Evolutionary conservation across 1,140 invertebrate genomes (phyloP).

Genomic region (Temnothorax longispinosus): DNA sequence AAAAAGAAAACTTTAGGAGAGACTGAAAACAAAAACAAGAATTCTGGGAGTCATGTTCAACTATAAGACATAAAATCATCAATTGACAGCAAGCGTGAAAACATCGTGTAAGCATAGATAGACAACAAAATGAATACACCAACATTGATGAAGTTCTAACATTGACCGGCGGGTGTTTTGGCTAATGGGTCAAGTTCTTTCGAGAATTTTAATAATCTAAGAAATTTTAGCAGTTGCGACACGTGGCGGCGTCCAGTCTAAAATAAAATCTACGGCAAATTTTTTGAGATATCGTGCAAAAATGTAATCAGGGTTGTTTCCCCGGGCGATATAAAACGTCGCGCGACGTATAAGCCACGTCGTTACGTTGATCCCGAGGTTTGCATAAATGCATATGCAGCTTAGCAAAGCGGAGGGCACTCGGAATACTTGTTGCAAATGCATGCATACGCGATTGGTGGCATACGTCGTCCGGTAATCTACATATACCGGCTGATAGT

Average conservation of each 20-base stretch:
- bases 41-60: too few species aligned
- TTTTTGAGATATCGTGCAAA: too few species aligned
- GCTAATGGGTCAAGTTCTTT: too few species aligned
- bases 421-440: slow-evolving; percentile 41
- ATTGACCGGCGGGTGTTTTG: too few species aligned
- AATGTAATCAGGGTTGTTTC: background rate
- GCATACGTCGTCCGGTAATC: background rate
- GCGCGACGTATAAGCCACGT: background rate
- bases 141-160: too few species aligned
- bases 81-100: too few species aligned
- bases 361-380: slow-evolving; percentile 21
- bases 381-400: slow-evolving; percentile 57
- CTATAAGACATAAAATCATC: too few species aligned
- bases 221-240: background rate
- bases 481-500: slow-evolving; percentile 37
- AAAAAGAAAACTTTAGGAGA: too few species aligned
- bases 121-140: too few species aligned
- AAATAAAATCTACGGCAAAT: background rate
- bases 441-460: slow-evolving; percentile 29
- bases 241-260: background rate
- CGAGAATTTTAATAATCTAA: too few species aligned
- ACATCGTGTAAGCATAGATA: too few species aligned
- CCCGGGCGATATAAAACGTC: background rate
- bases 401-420: slow-evolving; percentile 7
- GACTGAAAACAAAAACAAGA: too few species aligned